A percentile compares a stretch with the other conserved stretches of the same genome.
phyloP scores from a whole-genome alignment of 2,113 vertebrate genomes.

The Hippocampus barbouri region DNA sequence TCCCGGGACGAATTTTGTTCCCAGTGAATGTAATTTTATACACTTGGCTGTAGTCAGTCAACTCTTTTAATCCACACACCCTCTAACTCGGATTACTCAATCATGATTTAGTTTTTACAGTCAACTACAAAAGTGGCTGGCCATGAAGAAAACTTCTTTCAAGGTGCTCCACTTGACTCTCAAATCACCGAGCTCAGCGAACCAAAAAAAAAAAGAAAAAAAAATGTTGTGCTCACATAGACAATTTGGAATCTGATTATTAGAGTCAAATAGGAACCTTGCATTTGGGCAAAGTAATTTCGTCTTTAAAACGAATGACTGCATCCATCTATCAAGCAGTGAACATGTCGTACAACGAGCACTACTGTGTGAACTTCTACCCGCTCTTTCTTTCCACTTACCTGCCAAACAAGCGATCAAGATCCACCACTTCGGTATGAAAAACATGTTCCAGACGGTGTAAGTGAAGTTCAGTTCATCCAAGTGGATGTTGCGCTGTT shows the following conservation, averaged over 20 bases:
- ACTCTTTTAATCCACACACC: conserved; percentile 28
- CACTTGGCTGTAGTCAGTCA: conserved; percentile 9
- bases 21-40: not conserved
- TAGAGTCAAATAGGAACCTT: not conserved
- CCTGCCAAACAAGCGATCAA: conserved; percentile 49
- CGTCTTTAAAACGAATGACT: not conserved
- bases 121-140: not conserved
- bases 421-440: conserved; percentile 43
- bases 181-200: not conserved
- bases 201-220: no score
- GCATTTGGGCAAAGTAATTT: not conserved
- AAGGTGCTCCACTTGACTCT: not conserved
- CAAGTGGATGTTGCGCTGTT: conserved; percentile 1
- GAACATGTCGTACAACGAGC: not conserved
- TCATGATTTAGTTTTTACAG: conserved; percentile 29
- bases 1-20: no score
- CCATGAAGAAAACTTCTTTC: not conserved
- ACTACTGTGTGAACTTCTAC: conserved; percentile 9
- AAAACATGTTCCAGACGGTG: conserved; percentile 32
- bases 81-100: conserved; percentile 30
- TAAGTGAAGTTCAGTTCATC: not conserved
- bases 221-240: no score
- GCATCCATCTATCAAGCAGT: not conserved
- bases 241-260: not conserved
- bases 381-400: conserved; percentile 42